Evolutionary conservation across 2,888 invertebrate genomes (phyloP), one percentile per base, ranked within the genome.

Genomic region (Aphrophora alni): DNA sequence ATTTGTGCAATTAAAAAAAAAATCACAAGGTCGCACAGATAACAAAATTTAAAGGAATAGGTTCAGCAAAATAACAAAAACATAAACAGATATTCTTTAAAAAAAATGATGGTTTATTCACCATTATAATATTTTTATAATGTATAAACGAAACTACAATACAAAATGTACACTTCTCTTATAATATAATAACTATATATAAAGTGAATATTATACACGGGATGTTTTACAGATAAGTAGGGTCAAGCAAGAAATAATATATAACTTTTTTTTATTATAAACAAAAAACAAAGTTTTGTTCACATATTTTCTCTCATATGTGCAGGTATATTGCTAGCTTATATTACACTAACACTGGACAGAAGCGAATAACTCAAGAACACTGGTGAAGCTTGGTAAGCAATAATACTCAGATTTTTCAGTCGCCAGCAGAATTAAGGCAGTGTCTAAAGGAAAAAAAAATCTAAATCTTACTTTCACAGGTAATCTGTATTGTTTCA

Each of bases 111-210:
- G 84, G 84, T 84, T 83, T 84, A 84, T 84, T 84, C 82, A 84
- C 84, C 84, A 92, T 92, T 77, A 81, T 81, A 92, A 92, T 92
- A 92, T 92, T 92, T 92, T 92, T 91, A 92, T 91, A 91, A 91
- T 92, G 92, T 81, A 81, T 81, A 81, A 81, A 81, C 81, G 78
- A 92, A 92, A 92, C 91, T 92, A 93, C 92, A 91, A 92, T 93
- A 93, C 92, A 93, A 92, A 93, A 93, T 93, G 91, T 93, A 93
- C 92, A 93, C 90, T 91, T 91, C 90, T 86, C 88, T 91, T 91
- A 92, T 91, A 92, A 91, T 90, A 89, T 88, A 88, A 89, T 88
- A 88, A 87, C 78, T 80, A 80, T 80, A 77, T 82, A 82, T 88
- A 87, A 88, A 88, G 87, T 88, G 88, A 88, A 88, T 89, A 89